These are phyloP conservation scores for Drosophila carrolli DNA, from an alignment of 1,140 invertebrate species.

Conservation along the genomic window DNA sequence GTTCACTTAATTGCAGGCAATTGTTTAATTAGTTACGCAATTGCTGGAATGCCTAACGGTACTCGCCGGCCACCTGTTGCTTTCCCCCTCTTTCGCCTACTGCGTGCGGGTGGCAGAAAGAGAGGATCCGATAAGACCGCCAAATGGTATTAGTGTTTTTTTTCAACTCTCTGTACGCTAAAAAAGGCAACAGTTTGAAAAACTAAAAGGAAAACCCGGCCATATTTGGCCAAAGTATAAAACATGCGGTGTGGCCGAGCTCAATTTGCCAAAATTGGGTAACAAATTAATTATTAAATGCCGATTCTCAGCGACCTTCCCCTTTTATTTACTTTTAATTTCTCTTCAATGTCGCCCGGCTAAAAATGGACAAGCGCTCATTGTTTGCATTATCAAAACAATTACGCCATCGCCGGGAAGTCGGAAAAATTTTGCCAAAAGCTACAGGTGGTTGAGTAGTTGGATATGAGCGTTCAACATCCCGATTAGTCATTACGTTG, in stretches of 20 bases:
- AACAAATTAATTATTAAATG: slow-evolving; percentile 60
- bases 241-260: slow-evolving; percentile 27
- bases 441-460: slow-evolving; percentile 31
- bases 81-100: slow-evolving; percentile 4
- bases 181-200: slow-evolving; percentile 55
- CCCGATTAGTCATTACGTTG: slow-evolving; percentile 64
- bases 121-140: slow-evolving; percentile 32
- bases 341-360: slow-evolving; percentile 75
- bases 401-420: slow-evolving; percentile 72
- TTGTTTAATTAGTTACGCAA: slow-evolving; percentile 82
- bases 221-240: slow-evolving; percentile 62
- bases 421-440: slow-evolving; percentile 21
- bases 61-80: slow-evolving; percentile 68
- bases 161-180: slow-evolving; percentile 10
- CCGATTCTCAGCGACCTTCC: slow-evolving; percentile 51
- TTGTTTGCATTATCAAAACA: slow-evolving; percentile 69
- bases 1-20: slow-evolving; percentile 69
- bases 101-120: slow-evolving; percentile 30
- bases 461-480: slow-evolving; percentile 16
- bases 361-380: slow-evolving; percentile 71
- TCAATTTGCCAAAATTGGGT: slow-evolving; percentile 47
- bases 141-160: slow-evolving; percentile 24
- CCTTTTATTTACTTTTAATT: slow-evolving; percentile 76
- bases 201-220: slow-evolving; percentile 50
- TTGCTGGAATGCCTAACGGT: slow-evolving; percentile 61